Evolutionary conservation across 35 echinoderm and acorn worm genomes (phyloP), one percentile per base, ranked within the genome.

Genomic region (Stichopus chloronotus): DNA sequence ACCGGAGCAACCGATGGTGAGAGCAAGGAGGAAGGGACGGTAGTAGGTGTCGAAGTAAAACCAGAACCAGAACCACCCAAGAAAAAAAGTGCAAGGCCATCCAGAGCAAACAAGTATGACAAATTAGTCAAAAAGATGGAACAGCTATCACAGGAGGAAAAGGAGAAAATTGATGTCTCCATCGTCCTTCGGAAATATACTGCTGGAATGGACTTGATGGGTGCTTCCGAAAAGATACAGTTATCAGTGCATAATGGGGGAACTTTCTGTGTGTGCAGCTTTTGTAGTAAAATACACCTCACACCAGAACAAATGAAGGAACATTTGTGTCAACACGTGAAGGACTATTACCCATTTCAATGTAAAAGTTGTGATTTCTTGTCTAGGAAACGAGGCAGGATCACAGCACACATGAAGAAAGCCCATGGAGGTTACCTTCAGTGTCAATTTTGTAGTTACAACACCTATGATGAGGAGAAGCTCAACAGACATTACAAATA

Each of bases 401-500:
- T 91, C 72, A 91, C 90, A 14, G 69, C 55, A 16, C 90, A 91
- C 54, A 91, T 91, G 90, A 91, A 91, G 90, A 78, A 79, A 78
- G 71, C 69, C 30, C 90, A 91, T 56, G 71, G 76, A 4, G 90
- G 71, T 53, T 77, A 57, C 72, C 76, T 78, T 16, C 20, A 77
- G 17, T 91, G 90, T 54, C 20, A 79, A 5, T 54, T 54, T 54
- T 91, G 90, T 58, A 53, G 25, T 53, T 91, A 91, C 90, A 91
- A 71, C 17, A 91, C 69, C 63, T 78, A 78, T 24, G 76, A 91
- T 25, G 17, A 91, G 54, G 90, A 76, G 4, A 91, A 91, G 79
- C 56, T 91, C 1, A 25, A 91, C 24, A 77, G 90, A 53, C 90
- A 91, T 58, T 78, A 91, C 52, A 79, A 57, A 25, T 91, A 78